phyloP scores from a whole-genome alignment of 1,140 invertebrate species.

The Drosophila navojoa region DNA sequence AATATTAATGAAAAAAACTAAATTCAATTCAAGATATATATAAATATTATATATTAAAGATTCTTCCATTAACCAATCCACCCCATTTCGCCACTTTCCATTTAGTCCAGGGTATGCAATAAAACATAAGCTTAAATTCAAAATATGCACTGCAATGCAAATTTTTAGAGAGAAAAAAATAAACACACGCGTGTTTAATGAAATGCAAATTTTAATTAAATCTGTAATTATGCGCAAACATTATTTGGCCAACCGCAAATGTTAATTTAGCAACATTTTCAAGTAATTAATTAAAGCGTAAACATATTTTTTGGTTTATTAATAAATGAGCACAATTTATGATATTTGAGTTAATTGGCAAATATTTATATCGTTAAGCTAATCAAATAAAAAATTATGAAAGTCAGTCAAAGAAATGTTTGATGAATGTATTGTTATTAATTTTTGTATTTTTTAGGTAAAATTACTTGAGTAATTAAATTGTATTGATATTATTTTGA shows the following conservation, averaged over 20 bases:
- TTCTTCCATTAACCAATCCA: no score
- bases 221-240: constrained; percentile 64
- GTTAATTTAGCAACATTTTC: constrained; percentile 52
- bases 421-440: no score
- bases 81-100: neutral
- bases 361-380: neutral
- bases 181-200: constrained; percentile 35
- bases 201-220: constrained; percentile 71
- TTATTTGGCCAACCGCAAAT: constrained; percentile 51
- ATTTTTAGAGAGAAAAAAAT: constrained; percentile 14
- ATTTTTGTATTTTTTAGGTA: no score
- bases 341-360: neutral
- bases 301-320: neutral
- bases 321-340: constrained; percentile 12
- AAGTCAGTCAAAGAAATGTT: neutral
- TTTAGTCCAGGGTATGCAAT: neutral
- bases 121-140: neutral
- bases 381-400: neutral
- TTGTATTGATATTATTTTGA: no score
- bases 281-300: constrained; percentile 62
- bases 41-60: no score
- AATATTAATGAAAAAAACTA: no score
- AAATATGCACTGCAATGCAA: constrained; percentile 6
- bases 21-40: no score
- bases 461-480: no score